Percentiles rank a stretch among this genome's conserved stretches.
Evolutionary conservation across 2,888 invertebrate species (phyloP).

Genomic region (Chymomyza procnemis): DNA sequence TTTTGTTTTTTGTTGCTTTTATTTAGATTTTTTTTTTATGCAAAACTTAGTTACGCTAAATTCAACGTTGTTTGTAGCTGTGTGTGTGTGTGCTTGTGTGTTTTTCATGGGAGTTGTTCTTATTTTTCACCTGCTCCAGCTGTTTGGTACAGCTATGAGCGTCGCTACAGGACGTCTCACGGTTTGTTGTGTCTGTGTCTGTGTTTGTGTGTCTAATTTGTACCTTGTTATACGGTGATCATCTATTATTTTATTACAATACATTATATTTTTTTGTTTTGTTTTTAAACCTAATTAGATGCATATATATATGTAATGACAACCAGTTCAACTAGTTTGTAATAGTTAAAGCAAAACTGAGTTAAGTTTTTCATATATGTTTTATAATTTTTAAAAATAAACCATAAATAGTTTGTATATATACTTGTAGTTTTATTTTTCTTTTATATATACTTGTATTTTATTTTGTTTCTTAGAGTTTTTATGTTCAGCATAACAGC

Average conservation of each 20-base stretch:
- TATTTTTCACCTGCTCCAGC: slow-evolving; percentile 59
- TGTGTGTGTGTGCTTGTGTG: slow-evolving; percentile 16
- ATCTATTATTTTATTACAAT: slow-evolving; percentile 17
- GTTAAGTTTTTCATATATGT: slow-evolving; percentile 1
- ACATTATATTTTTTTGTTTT: no score
- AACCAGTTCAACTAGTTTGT: slow-evolving; percentile 64
- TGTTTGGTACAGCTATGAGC: slow-evolving; percentile 1
- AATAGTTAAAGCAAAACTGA: slow-evolving; percentile 6
- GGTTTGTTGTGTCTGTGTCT: slow-evolving; percentile 26
- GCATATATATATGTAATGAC: slow-evolving; percentile 29
- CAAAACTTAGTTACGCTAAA: slow-evolving; percentile 50
- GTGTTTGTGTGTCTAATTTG: slow-evolving; percentile 32
- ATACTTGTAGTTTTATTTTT: not conserved
- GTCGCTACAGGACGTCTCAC: slow-evolving; percentile 23
- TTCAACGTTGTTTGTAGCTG: slow-evolving; percentile 55
- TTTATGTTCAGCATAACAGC: slow-evolving; percentile 27
- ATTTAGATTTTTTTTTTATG: not conserved
- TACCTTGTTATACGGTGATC: slow-evolving; percentile 63
- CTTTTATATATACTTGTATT: not conserved
- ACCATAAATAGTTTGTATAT: not conserved
- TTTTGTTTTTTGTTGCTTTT: slow-evolving; percentile 7
- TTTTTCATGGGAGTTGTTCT: slow-evolving; percentile 19
- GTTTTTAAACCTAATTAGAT: slow-evolving; percentile 26
- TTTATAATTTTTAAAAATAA: not conserved
- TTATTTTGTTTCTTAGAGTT: not conserved